phyloP scores from a whole-genome alignment of 2,888 invertebrate genomes.

The Philonicus albiceps region DNA sequence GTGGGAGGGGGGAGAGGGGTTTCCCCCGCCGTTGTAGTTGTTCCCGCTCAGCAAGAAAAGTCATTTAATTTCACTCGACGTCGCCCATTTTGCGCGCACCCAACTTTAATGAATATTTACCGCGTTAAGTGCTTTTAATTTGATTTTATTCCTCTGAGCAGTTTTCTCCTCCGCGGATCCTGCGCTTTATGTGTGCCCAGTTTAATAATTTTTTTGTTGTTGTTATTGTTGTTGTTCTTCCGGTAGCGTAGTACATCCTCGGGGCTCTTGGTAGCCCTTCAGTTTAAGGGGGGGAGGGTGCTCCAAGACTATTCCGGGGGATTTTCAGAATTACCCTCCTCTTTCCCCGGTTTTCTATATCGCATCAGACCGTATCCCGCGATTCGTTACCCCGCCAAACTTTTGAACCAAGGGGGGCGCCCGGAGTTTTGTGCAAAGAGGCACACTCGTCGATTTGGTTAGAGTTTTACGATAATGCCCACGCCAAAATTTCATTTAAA shows the following conservation, averaged over 20 bases:
- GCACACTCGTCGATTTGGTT: constrained; percentile 2
- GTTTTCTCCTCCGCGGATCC: constrained; percentile 14
- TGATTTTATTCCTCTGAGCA: constrained; percentile 34
- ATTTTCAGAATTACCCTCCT: constrained; percentile 16
- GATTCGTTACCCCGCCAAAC: neutral
- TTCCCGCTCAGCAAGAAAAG: constrained; percentile 41
- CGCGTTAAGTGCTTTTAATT: constrained; percentile 47
- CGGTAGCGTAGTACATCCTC: neutral
- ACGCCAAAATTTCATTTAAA: constrained; percentile 16
- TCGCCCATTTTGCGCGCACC: constrained; percentile 33
- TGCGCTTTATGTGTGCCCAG: constrained; percentile 1
- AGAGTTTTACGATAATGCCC: constrained; percentile 16
- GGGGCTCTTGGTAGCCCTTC: neutral
- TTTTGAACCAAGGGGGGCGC: neutral
- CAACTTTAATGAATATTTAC: constrained; percentile 48
- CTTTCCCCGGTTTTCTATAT: neutral
- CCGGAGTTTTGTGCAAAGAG: neutral
- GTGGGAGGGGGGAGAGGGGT: no score
- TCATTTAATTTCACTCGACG: constrained; percentile 44
- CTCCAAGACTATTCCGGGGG: neutral
- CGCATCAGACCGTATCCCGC: neutral
- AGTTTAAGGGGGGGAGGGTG: neutral
- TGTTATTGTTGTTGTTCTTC: neutral
- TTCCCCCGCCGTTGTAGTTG: constrained; percentile 35
- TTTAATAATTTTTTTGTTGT: constrained; percentile 2